These are phyloP conservation scores for Rhinoderma darwinii DNA, from an alignment of 2,113 vertebrate genomes.

Conservation along the genomic window DNA sequence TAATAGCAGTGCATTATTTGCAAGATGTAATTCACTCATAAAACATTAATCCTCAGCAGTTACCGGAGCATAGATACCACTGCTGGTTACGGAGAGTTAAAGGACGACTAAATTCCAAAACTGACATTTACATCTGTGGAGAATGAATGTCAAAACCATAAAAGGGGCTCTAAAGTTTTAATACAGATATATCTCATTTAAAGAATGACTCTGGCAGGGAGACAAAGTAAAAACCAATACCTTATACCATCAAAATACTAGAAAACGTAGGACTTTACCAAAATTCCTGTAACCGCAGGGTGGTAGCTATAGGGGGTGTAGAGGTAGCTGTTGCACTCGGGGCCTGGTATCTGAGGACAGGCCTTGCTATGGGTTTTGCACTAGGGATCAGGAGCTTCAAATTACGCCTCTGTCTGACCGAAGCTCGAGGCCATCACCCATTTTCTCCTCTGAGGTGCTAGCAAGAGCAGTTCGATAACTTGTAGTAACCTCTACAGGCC, in stretches of 20 bases:
- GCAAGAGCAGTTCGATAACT: too few species aligned
- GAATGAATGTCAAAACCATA: constrained; percentile 24
- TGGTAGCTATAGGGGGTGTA: neutral
- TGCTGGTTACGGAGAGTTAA: constrained; percentile 16
- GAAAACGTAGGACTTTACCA: neutral
- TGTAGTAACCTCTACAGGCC: too few species aligned
- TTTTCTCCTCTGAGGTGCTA: too few species aligned
- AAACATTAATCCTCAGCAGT: constrained; percentile 11
- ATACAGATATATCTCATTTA: constrained; percentile 23
- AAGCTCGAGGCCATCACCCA: too few species aligned
- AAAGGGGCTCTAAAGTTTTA: constrained; percentile 30
- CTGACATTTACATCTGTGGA: constrained; percentile 25
- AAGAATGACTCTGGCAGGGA: neutral
- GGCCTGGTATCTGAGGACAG: neutral
- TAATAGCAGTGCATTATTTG: constrained; percentile 4
- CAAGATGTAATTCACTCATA: constrained; percentile 11
- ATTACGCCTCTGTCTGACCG: neutral
- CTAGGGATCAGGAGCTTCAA: neutral
- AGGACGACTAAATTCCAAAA: constrained; percentile 26
- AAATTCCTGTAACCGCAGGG: neutral
- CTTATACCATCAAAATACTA: neutral
- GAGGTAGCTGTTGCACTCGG: neutral
- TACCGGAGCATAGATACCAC: neutral
- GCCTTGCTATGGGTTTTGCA: too few species aligned
- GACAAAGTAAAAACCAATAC: neutral